These are phyloP conservation scores for Progne subis DNA, from an alignment of 2,113 vertebrate species.

Conservation along the genomic window DNA sequence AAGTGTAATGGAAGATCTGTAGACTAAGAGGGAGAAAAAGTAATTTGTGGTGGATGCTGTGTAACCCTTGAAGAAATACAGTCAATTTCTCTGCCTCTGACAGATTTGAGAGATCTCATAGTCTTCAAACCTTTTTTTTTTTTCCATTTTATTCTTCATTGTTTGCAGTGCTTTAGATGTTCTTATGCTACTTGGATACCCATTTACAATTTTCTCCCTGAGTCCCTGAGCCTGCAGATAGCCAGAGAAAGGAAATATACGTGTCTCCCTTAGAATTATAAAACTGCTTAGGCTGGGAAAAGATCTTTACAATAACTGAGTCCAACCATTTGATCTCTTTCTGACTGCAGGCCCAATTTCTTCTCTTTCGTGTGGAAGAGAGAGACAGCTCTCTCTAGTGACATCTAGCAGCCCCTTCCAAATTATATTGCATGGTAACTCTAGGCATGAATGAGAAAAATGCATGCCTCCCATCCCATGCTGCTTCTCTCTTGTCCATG, in stretches of 20 bases:
- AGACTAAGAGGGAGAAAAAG: not conserved
- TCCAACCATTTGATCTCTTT: not conserved
- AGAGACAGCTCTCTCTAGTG: not conserved
- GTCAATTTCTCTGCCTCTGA: not conserved
- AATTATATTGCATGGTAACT: not conserved
- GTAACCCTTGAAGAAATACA: not conserved
- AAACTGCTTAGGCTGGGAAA: not conserved
- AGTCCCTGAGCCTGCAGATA: not conserved
- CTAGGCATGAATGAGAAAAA: not conserved
- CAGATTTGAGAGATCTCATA: not conserved
- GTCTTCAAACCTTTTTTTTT: not conserved
- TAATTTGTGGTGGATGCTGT: not conserved
- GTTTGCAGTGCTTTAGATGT: not conserved
- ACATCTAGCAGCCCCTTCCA: not conserved
- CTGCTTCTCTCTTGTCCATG: not conserved
- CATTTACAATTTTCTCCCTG: not conserved
- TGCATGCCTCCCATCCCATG: fast-evolving
- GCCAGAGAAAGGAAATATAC: not conserved
- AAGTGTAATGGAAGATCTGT: not conserved
- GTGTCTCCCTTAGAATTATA: not conserved
- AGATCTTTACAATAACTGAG: not conserved
- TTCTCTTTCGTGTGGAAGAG: not conserved
- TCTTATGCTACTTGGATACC: not conserved
- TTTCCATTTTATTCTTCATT: not conserved
- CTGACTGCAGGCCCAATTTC: not conserved